These are phyloP conservation scores for Cottus gobio DNA, from an alignment of 2,113 vertebrate species.

Conservation along the genomic window DNA sequence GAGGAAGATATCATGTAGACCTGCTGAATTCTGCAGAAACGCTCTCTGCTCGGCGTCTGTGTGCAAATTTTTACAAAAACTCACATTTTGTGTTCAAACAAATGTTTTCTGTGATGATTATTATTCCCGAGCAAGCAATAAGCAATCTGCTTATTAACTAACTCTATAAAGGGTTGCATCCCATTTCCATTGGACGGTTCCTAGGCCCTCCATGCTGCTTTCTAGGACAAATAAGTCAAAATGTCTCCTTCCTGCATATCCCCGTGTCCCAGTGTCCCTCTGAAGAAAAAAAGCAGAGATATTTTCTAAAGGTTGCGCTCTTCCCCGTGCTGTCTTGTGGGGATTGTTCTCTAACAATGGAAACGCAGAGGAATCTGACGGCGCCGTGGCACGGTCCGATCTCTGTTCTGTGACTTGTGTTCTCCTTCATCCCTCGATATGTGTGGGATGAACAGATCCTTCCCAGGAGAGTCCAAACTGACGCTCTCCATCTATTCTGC, in stretches of 20 bases:
- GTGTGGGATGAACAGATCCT: conserved; percentile 69
- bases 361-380: conserved; percentile 52
- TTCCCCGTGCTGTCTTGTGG: conserved; percentile 35
- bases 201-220: not conserved
- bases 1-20: not conserved
- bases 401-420: conserved; percentile 67
- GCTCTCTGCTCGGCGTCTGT: not conserved
- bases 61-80: too few species aligned
- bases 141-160: not conserved
- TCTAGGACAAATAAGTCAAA: not conserved
- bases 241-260: conserved; percentile 3
- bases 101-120: not conserved
- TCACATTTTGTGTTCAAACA: not conserved
- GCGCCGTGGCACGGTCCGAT: conserved; percentile 57
- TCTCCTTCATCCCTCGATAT: conserved; percentile 67
- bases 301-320: conserved; percentile 58
- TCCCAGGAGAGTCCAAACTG: conserved; percentile 66
- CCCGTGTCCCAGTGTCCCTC: not conserved
- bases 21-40: not conserved
- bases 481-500: conserved; percentile 39
- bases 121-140: not conserved
- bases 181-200: not conserved
- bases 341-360: conserved; percentile 62
- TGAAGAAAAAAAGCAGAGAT: conserved; percentile 16
- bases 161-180: not conserved